These are phyloP conservation scores for Sturnira hondurensis DNA, from an alignment of 2,113 vertebrate species.

Conservation along the genomic window DNA sequence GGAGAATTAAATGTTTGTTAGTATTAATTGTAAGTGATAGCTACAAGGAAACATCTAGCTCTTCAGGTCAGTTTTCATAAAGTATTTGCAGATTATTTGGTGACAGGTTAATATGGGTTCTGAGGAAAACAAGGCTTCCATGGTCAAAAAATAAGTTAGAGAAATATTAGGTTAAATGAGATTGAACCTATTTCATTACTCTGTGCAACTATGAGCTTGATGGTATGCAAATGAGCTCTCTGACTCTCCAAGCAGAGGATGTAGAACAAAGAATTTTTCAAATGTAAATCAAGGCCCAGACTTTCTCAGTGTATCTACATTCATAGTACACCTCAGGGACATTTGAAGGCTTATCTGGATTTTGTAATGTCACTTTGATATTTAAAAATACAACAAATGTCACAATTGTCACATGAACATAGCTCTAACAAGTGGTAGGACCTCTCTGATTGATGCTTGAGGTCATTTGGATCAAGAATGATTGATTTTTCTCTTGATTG, in stretches of 20 bases:
- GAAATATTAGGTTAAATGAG: slow-evolving; percentile 32
- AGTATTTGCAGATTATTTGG: neutral
- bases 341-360: slow-evolving; percentile 19
- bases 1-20: slow-evolving; percentile 33
- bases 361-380: slow-evolving; percentile 43
- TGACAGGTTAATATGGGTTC: slow-evolving; percentile 20
- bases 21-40: neutral
- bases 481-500: slow-evolving; percentile 14
- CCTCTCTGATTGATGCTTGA: neutral
- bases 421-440: slow-evolving; percentile 1
- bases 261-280: neutral
- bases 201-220: neutral
- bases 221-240: neutral
- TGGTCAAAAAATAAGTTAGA: neutral
- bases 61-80: neutral
- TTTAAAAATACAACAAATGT: slow-evolving; percentile 38
- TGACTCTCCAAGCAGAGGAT: neutral
- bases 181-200: neutral
- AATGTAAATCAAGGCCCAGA: neutral
- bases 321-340: neutral
- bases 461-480: slow-evolving; percentile 41
- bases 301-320: neutral
- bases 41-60: neutral
- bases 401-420: slow-evolving; percentile 1
- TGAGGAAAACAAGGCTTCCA: slow-evolving; percentile 27